Evolutionary conservation across 2,888 invertebrate genomes (phyloP), one percentile per base, ranked within the genome.

Genomic region (Limnephilus rhombicus): DNA sequence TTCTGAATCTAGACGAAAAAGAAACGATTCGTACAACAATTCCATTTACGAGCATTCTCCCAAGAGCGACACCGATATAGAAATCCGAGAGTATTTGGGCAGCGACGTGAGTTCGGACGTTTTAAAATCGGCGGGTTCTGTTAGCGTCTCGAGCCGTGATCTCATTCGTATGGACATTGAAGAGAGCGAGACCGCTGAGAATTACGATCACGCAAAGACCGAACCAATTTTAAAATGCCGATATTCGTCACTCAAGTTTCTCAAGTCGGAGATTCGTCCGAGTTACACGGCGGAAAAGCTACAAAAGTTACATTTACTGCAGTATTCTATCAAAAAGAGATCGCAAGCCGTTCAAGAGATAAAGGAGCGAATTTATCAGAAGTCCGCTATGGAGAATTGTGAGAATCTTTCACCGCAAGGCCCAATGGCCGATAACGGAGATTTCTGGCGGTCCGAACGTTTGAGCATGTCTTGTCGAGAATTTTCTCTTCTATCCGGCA

Each of bases 261-360:
- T 96, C 1, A 96, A 96, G 93, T 96, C 96, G 1, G 98, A 98
- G 94, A 96, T 98, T 89, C 96, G 97, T 93, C 96, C 96, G 3
- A 98, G 98, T 94, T 98, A 98, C 94, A 97, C 97, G 85, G 96
- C 98, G 11, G 96, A 96, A 2, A 97, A 97, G 94, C 95, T 98
- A n/a, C 96, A 97, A 91, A 97, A 96, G 94, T 94, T 98, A 68
- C 98, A 98, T 94, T 96, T 97, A 82, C 95, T 97, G 29, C 98
- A 98, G 96, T 97, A 98, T 93, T 96, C 97, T 5, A 97, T 98
- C 92, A 97, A 97, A 94, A 97, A 97, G 94, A 96, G 97, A 91
- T 96, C 96, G 83, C 96, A 97, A 41, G 97, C 97, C 11, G 97
- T 97, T 0, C 96, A 96, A 91, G 96, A 96, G 41, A 95, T 96